Percentiles rank a stretch among this genome's conserved stretches.
Evolutionary conservation across 1,140 invertebrate species (phyloP).

Genomic region (Popillia japonica): DNA sequence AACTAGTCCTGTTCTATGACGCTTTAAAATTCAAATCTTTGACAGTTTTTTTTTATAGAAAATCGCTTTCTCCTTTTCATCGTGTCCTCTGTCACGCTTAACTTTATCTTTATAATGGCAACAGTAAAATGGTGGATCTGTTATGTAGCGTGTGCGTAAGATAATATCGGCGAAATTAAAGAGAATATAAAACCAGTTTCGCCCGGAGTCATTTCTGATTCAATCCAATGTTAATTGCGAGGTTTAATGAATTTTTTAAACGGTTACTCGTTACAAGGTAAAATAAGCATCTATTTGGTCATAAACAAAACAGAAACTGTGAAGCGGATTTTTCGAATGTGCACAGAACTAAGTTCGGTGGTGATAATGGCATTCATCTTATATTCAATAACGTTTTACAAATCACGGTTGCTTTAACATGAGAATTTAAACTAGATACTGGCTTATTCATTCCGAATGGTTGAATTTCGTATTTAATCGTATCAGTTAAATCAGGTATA

Average conservation of each 20-base stretch:
- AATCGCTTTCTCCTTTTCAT: background rate
- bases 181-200: slow-evolving; percentile 17
- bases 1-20: background rate
- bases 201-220: background rate
- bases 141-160: background rate
- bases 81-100: slow-evolving; percentile 11
- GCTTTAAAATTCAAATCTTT: slow-evolving; percentile 21
- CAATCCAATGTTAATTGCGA: background rate
- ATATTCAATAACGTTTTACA: too few species aligned
- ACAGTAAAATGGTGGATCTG: slow-evolving; percentile 14
- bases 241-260: slow-evolving; percentile 22
- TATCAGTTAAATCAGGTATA: too few species aligned
- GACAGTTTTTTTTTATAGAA: background rate
- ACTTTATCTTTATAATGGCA: slow-evolving; percentile 17
- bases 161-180: slow-evolving; percentile 29
- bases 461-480: too few species aligned
- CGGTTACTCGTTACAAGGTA: background rate
- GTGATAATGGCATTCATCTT: too few species aligned
- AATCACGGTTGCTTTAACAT: too few species aligned
- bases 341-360: too few species aligned
- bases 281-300: background rate
- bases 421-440: too few species aligned
- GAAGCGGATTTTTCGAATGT: too few species aligned
- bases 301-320: background rate
- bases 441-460: too few species aligned